A percentile compares a stretch with the other conserved stretches of the same genome.
Conservation (phyloP, 2,113 vertebrate species). For the Globicephala melas region DNA sequence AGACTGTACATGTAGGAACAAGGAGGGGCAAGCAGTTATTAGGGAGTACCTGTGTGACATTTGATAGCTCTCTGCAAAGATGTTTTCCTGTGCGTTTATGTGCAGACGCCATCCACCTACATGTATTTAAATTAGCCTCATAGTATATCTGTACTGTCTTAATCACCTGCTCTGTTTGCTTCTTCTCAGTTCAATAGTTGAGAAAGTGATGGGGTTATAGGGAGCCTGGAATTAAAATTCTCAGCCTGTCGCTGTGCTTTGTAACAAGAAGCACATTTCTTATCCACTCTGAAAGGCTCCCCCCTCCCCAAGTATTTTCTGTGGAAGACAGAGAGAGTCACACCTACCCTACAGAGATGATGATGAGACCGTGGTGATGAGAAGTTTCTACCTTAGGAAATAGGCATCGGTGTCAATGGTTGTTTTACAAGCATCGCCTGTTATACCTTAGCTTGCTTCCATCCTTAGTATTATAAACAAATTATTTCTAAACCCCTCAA, state of each 20-base stretch:
- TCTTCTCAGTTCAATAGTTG: background rate
- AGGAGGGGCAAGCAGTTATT: background rate
- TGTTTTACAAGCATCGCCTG: background rate
- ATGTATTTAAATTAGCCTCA: no score
- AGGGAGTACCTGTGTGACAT: background rate
- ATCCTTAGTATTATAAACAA: background rate
- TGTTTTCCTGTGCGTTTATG: no score
- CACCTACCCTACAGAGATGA: background rate
- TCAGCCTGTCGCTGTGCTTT: background rate
- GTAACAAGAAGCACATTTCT: no score
- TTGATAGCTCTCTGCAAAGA: background rate
- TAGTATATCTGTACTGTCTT: no score
- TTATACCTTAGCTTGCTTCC: background rate
- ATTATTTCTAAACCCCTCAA: background rate
- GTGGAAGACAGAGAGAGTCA: background rate
- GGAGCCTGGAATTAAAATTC: background rate
- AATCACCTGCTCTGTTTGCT: background rate
- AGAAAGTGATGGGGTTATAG: no score
- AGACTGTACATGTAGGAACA: background rate
- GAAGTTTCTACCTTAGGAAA: no score
- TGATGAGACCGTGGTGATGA: accelerated
- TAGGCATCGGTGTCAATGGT: accelerated
- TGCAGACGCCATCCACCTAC: accelerated
- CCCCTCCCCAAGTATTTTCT: background rate
- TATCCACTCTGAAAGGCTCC: background rate